phyloP scores from a whole-genome alignment of 37 sponge, comb jelly and placozoan species.

The Agelas oroides region DNA sequence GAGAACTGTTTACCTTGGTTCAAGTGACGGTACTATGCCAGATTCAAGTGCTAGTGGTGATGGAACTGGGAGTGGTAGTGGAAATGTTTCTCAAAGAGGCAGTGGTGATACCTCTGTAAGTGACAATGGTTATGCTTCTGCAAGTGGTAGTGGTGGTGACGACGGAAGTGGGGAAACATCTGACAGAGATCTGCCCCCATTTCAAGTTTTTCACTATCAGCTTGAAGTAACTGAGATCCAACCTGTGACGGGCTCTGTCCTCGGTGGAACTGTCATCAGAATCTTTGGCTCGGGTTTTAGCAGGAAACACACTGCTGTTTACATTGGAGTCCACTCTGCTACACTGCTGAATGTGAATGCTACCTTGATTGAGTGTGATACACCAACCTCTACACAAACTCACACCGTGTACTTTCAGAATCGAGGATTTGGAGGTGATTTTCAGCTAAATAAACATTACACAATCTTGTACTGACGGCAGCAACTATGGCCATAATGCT shows the following conservation, averaged over 20 bases:
- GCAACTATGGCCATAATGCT: too few relatives aligned
- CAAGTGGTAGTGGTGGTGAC: too few relatives aligned
- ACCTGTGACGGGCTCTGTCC: conserved; percentile 50
- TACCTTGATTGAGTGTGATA: conserved; percentile 58
- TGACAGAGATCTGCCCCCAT: not conserved
- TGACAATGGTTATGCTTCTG: too few relatives aligned
- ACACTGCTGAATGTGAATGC: conserved; percentile 26
- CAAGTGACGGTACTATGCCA: too few relatives aligned
- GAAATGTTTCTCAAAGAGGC: too few relatives aligned
- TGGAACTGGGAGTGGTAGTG: too few relatives aligned
- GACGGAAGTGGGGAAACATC: too few relatives aligned
- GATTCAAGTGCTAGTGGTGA: not conserved
- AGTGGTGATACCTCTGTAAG: too few relatives aligned
- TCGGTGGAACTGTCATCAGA: conserved; percentile 61
- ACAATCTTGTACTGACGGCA: too few relatives aligned
- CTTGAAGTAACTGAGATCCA: conserved; percentile 31
- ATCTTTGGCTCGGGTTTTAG: conserved; percentile 63
- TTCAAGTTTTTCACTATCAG: conserved; percentile 42
- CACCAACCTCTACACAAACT: conserved; percentile 8
- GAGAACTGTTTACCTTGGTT: too few relatives aligned
- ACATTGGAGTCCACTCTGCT: conserved; percentile 26
- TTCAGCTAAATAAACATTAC: too few relatives aligned
- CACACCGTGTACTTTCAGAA: conserved; percentile 10
- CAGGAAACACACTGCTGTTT: conserved; percentile 6
- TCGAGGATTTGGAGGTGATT: too few relatives aligned